These are phyloP conservation scores for Epinephelus cyanopodus DNA, from an alignment of 2,113 vertebrate genomes.

Conservation along the genomic window DNA sequence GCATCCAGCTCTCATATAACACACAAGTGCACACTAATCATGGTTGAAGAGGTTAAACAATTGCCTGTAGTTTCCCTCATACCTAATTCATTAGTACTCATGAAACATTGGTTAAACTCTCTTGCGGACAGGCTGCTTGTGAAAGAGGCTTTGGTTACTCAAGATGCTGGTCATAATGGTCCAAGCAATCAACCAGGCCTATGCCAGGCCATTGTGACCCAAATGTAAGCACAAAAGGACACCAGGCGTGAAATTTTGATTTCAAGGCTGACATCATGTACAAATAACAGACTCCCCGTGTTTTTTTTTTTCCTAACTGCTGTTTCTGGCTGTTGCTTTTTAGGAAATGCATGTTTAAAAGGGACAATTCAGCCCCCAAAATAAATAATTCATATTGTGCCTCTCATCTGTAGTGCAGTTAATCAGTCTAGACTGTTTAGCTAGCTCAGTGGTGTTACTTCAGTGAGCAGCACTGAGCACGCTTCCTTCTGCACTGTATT, in stretches of 20 bases:
- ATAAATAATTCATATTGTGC: too few species aligned
- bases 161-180: background rate
- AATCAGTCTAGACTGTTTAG: too few species aligned
- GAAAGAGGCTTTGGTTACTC: background rate
- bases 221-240: background rate
- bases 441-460: too few species aligned
- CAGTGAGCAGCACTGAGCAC: too few species aligned
- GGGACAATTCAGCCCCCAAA: too few species aligned
- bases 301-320: background rate
- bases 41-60: background rate
- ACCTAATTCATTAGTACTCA: background rate
- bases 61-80: background rate
- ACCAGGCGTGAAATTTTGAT: background rate
- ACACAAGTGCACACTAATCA: background rate
- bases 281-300: too few species aligned
- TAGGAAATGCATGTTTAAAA: background rate
- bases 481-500: too few species aligned
- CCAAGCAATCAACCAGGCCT: background rate
- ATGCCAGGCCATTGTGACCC: background rate
- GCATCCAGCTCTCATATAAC: background rate
- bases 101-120: background rate
- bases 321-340: background rate
- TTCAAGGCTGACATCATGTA: background rate
- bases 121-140: background rate
- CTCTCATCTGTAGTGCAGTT: too few species aligned